Evolutionary conservation across 2,113 vertebrate species (phyloP), one percentile per base, ranked within the genome.

Genomic region (Otus sunia): DNA sequence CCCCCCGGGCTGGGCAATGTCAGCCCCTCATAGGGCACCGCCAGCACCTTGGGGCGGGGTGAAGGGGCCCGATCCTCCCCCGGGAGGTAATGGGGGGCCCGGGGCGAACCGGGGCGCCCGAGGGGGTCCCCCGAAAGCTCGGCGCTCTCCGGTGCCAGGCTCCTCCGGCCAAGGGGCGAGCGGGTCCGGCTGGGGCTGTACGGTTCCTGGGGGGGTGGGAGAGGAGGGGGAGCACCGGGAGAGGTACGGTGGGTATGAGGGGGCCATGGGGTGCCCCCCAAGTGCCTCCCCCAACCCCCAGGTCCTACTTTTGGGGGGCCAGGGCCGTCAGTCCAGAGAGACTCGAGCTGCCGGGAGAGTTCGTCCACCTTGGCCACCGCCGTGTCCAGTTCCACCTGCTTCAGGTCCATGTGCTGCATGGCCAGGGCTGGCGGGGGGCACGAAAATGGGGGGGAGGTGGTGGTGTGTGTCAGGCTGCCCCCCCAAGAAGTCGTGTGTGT

Each of bases 361-460:
- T 99, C 98, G 76, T 99, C 99, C 49, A 99, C 99, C 93, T 99
- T 98, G 94, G 99, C 96, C 15, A 98, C 98, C 0, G 99, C 99
- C 0, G 98, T 97, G 94, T 99, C 99, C 97, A 99, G 97, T 96
- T 99, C 99, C 21, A 98, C 98, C 97, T 99, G 99, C 96, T 99
- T 99, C 97, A 99, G 96, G 80, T 99, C 99, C 68, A 99, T 98
- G 96, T 99, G 99, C 79, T 99, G 98, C 43, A 99, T 99, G 95
- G 99, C 99, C 81, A 99, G 98, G 36, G 99, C 99, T 99, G 96
- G 11, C 43, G 15, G 37, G 6, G 37, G 26, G 60, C 10, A 19
- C 15, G 15, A 41, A 41, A 41, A 41, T 41, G 41, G 45, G 45
- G 45, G 43, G 15, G 45, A 18, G 45, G 45, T 18, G 45, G 45